Evolutionary conservation across 1,140 invertebrate genomes (phyloP).

Genomic region (Drosophila gunungcola): DNA sequence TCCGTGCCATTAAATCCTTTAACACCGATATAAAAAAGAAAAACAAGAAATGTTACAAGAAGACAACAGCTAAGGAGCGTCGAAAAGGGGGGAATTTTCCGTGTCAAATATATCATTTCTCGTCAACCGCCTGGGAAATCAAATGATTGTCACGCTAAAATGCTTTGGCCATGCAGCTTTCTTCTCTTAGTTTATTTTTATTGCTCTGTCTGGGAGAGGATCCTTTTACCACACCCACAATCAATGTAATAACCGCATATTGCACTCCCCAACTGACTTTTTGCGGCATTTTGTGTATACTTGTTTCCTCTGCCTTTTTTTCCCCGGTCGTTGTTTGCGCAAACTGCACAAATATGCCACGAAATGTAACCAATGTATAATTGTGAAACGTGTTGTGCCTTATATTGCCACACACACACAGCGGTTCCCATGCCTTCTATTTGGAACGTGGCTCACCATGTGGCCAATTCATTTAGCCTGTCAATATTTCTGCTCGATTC

Average conservation of each 20-base stretch:
- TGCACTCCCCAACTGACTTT: conserved; percentile 54
- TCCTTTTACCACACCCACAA: conserved; percentile 34
- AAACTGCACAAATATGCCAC: conserved; percentile 75
- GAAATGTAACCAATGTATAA: conserved; percentile 80
- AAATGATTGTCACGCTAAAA: conserved; percentile 80
- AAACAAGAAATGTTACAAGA: conserved; percentile 2
- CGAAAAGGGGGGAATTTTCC: conserved; percentile 1
- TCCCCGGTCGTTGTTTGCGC: conserved; percentile 54
- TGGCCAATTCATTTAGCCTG: conserved; percentile 70
- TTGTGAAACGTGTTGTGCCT: conserved; percentile 78
- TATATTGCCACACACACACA: conserved; percentile 58
- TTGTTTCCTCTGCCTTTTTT: conserved; percentile 18
- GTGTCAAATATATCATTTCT: conserved; percentile 47
- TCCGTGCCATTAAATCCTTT: conserved; percentile 51
- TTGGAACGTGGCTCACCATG: conserved; percentile 34
- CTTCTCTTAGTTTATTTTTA: conserved; percentile 19
- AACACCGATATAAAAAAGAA: conserved; percentile 13
- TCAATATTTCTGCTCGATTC: conserved; percentile 46
- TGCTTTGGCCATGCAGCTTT: conserved; percentile 51
- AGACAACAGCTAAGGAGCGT: not conserved
- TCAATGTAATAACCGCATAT: conserved; percentile 69
- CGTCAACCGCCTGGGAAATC: conserved; percentile 71
- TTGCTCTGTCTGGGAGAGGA: conserved; percentile 39
- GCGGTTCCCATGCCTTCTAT: not conserved
- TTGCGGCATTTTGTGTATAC: conserved; percentile 25